Conservation (phyloP, 35 echinoderm and acorn worm species). For the Anneissia japonica region DNA sequence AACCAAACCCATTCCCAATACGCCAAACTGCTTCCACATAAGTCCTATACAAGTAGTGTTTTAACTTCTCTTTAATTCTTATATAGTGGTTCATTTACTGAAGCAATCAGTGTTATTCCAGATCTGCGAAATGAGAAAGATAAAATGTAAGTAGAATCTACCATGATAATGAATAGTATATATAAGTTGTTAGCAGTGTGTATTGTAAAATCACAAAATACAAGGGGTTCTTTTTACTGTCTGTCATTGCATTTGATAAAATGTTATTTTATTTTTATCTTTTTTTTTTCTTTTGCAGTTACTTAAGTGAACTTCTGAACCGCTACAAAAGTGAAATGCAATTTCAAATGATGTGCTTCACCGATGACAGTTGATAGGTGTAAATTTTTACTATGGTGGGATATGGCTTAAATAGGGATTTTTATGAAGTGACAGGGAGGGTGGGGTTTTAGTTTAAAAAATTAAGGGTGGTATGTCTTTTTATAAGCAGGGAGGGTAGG, state of each 20-base stretch:
- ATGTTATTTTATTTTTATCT: constrained; percentile 14
- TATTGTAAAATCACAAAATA: not conserved
- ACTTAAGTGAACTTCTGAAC: not conserved
- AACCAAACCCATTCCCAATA: not conserved
- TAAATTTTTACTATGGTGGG: too few species aligned
- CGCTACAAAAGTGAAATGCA: constrained; percentile 45
- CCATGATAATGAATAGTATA: not conserved
- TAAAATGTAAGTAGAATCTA: constrained; percentile 46
- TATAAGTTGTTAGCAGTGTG: not conserved
- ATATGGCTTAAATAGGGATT: too few species aligned
- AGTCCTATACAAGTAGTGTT: not conserved
- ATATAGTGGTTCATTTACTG: constrained; percentile 65
- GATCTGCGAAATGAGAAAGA: constrained; percentile 20
- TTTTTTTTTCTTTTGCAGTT: constrained; percentile 11
- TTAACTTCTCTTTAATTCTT: constrained; percentile 1
- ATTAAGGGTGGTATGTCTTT: too few species aligned
- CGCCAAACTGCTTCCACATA: not conserved
- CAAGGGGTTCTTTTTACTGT: not conserved
- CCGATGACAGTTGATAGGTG: constrained; percentile 11
- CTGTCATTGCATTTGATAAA: not conserved
- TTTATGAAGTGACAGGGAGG: too few species aligned
- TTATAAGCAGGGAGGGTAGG: too few species aligned
- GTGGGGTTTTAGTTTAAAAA: too few species aligned
- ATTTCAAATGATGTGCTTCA: constrained; percentile 69
- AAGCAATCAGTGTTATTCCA: constrained; percentile 58